Conservation (phyloP, 2,888 invertebrate genomes). For the Pristionchus exspectatus region DNA sequence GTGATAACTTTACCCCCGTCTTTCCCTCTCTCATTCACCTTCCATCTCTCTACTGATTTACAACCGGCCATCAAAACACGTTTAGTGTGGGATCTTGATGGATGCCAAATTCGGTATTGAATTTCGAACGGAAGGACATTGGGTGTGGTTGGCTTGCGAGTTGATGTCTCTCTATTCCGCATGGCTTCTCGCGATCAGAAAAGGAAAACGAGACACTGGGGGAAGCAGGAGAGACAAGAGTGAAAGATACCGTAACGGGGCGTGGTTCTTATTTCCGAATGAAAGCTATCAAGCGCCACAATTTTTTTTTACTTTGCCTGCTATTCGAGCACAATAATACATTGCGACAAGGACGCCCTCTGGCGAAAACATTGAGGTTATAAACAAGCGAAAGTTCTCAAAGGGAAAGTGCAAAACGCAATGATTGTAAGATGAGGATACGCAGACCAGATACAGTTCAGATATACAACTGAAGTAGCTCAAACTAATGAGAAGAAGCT, state of each 20-base stretch:
- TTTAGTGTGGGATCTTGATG: slow-evolving; percentile 44
- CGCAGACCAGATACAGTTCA: background rate
- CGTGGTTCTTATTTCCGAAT: slow-evolving; percentile 12
- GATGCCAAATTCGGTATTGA: slow-evolving; percentile 44
- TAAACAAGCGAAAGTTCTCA: background rate
- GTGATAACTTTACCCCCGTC: slow-evolving; percentile 56
- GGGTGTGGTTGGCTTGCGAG: background rate
- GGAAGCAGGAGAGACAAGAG: background rate
- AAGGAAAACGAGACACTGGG: background rate
- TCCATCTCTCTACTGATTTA: slow-evolving; percentile 55
- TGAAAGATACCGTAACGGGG: background rate
- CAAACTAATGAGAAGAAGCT: background rate
- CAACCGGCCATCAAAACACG: slow-evolving; percentile 56
- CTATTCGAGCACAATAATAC: background rate
- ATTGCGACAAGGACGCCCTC: background rate
- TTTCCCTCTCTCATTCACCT: slow-evolving; percentile 58
- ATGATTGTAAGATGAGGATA: background rate
- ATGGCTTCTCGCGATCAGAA: background rate
- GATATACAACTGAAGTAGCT: background rate
- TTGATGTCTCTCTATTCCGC: background rate
- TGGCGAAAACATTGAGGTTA: background rate
- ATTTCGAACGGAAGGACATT: slow-evolving; percentile 27
- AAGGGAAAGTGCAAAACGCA: background rate
- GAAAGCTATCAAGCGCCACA: slow-evolving; percentile 47
- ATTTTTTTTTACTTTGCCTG: no score